These are phyloP conservation scores for Corapipo altera DNA, from an alignment of 2,113 vertebrate genomes.

Conservation along the genomic window DNA sequence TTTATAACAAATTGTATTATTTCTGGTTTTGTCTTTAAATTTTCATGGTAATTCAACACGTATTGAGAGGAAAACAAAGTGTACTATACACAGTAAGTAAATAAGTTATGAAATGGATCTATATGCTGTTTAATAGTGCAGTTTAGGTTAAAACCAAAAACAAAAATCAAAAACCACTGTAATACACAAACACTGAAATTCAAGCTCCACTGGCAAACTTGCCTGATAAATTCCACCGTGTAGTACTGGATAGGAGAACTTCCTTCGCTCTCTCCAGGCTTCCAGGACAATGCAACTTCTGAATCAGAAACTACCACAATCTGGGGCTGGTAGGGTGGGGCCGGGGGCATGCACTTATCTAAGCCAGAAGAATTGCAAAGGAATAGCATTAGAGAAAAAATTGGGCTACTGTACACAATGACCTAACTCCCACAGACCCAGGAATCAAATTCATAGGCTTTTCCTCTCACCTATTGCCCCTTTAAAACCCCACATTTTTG, in stretches of 20 bases:
- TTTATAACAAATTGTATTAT: not conserved
- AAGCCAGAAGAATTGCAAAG: not conserved
- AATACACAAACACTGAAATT: not conserved
- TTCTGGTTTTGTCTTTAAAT: not conserved
- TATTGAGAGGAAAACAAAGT: not conserved
- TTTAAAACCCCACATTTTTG: not conserved
- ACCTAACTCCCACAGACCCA: not conserved
- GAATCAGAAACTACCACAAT: constrained; percentile 88
- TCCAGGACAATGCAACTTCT: constrained; percentile 93
- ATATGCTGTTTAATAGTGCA: not conserved
- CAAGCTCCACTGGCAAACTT: constrained; percentile 24
- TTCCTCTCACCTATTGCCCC: not conserved
- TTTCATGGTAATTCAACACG: not conserved
- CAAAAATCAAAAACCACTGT: not conserved
- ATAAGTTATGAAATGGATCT: not conserved
- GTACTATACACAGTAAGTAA: not conserved
- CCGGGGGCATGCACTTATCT: constrained; percentile 89
- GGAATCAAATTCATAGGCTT: not conserved
- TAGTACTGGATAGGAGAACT: constrained; percentile 86
- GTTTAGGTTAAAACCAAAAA: not conserved
- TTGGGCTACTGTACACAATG: not conserved
- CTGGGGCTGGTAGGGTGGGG: constrained; percentile 80
- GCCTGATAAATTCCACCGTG: constrained; percentile 91
- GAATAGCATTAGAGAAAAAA: not conserved
- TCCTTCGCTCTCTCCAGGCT: constrained; percentile 80